phyloP scores from a whole-genome alignment of 2,797 vertebrate species.

The Poeciliopsis turneri region DNA sequence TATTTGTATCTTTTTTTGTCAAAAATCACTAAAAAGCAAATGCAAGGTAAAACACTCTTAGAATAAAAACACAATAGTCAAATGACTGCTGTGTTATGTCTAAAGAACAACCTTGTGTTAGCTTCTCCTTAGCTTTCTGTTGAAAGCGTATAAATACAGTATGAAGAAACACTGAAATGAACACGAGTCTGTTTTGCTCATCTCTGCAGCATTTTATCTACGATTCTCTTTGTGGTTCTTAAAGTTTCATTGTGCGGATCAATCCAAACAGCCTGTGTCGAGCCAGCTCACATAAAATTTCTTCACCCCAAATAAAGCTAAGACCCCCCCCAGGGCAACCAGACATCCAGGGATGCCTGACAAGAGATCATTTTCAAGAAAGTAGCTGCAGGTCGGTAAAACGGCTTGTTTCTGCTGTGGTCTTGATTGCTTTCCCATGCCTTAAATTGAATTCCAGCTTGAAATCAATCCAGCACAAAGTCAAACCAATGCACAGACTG shows the following conservation, averaged over 20 bases:
- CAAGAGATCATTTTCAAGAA: constrained; percentile 14
- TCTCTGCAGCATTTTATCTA: not conserved
- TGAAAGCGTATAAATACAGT: not conserved
- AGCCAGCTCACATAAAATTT: not conserved
- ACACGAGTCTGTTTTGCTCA: not conserved
- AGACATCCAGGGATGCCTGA: constrained; percentile 4
- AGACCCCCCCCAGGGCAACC: not conserved
- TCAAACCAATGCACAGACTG: not conserved
- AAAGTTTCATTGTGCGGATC: not conserved
- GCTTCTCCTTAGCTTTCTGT: not conserved
- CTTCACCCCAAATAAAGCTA: constrained; percentile 1
- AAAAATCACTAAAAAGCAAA: too few relatives aligned
- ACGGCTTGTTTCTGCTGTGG: constrained; percentile 30
- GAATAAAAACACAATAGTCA: too few relatives aligned
- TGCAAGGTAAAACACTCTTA: too few relatives aligned
- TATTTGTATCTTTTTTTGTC: too few relatives aligned
- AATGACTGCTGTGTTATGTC: not conserved
- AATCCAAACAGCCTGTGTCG: not conserved
- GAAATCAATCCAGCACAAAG: constrained; percentile 25
- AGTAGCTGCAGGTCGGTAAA: constrained; percentile 8
- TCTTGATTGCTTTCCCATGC: constrained; percentile 10
- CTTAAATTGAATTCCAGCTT: constrained; percentile 38
- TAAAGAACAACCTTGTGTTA: not conserved
- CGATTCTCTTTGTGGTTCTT: not conserved
- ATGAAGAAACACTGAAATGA: not conserved